These are phyloP conservation scores for Distichodus sexfasciatus DNA, from an alignment of 2,797 vertebrate genomes.

Conservation along the genomic window DNA sequence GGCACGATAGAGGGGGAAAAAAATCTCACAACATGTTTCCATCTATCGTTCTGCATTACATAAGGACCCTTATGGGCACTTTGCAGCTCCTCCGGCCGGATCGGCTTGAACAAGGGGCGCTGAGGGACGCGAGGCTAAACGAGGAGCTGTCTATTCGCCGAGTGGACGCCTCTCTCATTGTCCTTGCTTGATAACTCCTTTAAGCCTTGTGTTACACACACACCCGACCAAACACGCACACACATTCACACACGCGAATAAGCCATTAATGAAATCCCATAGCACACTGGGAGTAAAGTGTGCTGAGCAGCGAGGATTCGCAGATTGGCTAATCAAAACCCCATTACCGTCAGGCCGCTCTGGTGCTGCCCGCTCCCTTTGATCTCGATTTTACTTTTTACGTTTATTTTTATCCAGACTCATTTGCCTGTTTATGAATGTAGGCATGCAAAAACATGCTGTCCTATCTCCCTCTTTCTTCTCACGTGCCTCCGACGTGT, in stretches of 20 bases:
- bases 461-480: no score
- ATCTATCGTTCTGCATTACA: no score
- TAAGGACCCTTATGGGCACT: neutral
- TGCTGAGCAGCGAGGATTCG: constrained; percentile 25
- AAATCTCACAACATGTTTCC: no score
- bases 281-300: constrained; percentile 44
- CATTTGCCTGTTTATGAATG: constrained; percentile 44
- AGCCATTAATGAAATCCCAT: constrained; percentile 50
- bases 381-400: constrained; percentile 47
- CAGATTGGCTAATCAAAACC: constrained; percentile 63
- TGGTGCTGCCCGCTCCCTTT: constrained; percentile 38
- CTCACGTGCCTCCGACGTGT: no score
- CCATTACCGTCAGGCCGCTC: constrained; percentile 46
- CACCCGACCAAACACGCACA: neutral
- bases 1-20: no score
- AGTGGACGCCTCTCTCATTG: constrained; percentile 9
- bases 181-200: constrained; percentile 30
- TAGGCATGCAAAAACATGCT: constrained; percentile 26
- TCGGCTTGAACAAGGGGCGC: neutral
- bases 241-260: constrained; percentile 32
- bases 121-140: neutral
- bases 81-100: neutral
- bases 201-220: neutral
- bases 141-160: neutral
- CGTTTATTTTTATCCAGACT: constrained; percentile 38